A percentile compares a stretch with the other conserved stretches of the same genome.
phyloP scores from a whole-genome alignment of 1,140 invertebrate genomes.

The Cydia splendana region DNA sequence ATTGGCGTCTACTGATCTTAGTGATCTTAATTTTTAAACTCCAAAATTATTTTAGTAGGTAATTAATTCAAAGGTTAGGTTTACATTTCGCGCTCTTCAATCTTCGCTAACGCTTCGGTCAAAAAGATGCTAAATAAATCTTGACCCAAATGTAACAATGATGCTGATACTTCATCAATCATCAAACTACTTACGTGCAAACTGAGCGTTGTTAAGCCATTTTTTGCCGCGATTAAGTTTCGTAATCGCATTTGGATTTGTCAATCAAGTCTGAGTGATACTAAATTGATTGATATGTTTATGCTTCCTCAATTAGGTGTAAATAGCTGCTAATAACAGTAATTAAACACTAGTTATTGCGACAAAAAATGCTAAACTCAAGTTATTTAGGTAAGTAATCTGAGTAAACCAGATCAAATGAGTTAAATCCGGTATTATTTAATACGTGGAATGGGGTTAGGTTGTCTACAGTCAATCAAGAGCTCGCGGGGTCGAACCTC shows the following conservation, averaged over 20 bases:
- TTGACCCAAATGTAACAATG: neutral
- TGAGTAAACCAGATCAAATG: neutral
- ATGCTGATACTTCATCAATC: neutral
- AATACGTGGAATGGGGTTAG: neutral
- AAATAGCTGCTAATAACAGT: neutral
- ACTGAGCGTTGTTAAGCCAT: neutral
- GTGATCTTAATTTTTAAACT: no score
- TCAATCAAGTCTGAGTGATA: slow-evolving; percentile 19
- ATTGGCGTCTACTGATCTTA: no score
- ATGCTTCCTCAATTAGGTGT: slow-evolving; percentile 5
- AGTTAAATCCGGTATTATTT: neutral
- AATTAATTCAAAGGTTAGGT: no score
- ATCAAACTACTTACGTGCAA: neutral
- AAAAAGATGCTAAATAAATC: no score
- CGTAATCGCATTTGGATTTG: neutral
- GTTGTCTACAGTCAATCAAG: no score
- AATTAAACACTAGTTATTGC: neutral
- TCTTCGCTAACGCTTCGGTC: no score
- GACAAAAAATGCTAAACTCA: neutral
- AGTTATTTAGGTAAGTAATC: neutral
- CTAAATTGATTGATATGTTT: slow-evolving; percentile 6
- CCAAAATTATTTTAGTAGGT: no score
- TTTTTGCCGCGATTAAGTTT: neutral
- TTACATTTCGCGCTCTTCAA: no score
- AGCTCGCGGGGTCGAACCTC: no score